Conservation (phyloP, 2,888 invertebrate genomes). For the Agrotis clavis region DNA sequence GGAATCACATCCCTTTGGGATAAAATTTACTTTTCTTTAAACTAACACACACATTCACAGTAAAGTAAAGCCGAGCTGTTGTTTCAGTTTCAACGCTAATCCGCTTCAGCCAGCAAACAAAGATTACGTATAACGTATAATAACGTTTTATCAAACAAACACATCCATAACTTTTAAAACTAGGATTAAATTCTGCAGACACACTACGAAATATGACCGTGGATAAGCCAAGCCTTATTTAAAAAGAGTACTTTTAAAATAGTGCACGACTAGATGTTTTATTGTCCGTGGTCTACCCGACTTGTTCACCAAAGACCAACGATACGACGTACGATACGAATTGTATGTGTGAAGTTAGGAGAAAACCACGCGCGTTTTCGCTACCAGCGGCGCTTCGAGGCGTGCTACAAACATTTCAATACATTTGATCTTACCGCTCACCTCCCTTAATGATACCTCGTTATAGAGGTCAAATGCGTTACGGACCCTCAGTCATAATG, state of each 20-base stretch:
- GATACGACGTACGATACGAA: too few species aligned
- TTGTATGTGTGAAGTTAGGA: too few species aligned
- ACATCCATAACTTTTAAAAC: background rate
- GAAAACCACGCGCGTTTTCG: too few species aligned
- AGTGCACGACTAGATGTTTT: too few species aligned
- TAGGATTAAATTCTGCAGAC: constrained; percentile 44
- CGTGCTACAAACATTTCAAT: too few species aligned
- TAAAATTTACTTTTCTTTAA: background rate
- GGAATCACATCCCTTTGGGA: too few species aligned
- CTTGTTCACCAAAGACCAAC: too few species aligned
- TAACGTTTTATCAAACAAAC: constrained; percentile 13
- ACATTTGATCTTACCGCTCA: too few species aligned
- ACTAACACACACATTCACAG: background rate
- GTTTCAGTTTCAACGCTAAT: too few species aligned
- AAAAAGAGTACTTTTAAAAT: background rate
- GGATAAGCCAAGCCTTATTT: background rate
- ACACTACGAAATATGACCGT: constrained; percentile 28
- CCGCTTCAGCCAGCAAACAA: background rate
- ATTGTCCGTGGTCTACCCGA: too few species aligned
- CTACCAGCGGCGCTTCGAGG: too few species aligned
- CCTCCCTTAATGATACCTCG: constrained; percentile 41
- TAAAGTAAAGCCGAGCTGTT: constrained; percentile 31
- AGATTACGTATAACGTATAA: constrained; percentile 3
- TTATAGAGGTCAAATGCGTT: constrained; percentile 37
- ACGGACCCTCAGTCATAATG: constrained; percentile 18